Evolutionary conservation across 1,140 invertebrate genomes (phyloP).

Genomic region (Orussus abietinus): DNA sequence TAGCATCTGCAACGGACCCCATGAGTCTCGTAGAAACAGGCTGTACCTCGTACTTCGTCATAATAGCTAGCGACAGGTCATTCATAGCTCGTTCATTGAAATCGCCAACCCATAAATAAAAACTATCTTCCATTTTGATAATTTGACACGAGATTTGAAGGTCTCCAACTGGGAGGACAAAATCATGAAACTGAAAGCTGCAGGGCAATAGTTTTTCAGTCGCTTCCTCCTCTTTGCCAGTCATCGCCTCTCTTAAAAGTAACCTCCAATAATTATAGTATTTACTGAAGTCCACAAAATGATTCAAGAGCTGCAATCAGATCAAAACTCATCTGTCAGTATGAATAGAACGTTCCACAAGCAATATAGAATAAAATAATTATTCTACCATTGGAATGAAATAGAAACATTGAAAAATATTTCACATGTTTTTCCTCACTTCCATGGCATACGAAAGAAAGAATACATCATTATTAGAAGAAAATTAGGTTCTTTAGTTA

Average conservation of each 20-base stretch:
- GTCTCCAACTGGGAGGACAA: constrained; percentile 33
- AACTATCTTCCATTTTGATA: constrained; percentile 43
- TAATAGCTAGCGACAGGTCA: constrained; percentile 41
- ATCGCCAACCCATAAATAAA: constrained; percentile 46
- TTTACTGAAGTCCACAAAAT: too few species aligned
- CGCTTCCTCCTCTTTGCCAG: neutral
- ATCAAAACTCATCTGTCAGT: too few species aligned
- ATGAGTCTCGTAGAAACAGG: constrained; percentile 45
- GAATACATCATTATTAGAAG: too few species aligned
- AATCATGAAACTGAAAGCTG: constrained; percentile 41
- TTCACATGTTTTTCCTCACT: too few species aligned
- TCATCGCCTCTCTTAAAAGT: neutral
- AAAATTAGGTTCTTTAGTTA: too few species aligned
- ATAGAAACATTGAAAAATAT: too few species aligned
- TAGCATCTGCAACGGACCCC: constrained; percentile 32
- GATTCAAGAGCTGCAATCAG: too few species aligned
- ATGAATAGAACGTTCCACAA: too few species aligned
- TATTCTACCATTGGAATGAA: too few species aligned
- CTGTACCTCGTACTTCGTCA: constrained; percentile 31
- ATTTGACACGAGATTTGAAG: constrained; percentile 38
- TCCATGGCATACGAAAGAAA: too few species aligned
- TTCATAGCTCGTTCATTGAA: constrained; percentile 30
- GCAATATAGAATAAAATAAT: too few species aligned
- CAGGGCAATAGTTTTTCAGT: constrained; percentile 24
- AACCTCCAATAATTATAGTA: too few species aligned